phyloP scores from a whole-genome alignment of 2,797 vertebrate species.

The Sebastolobus alascanus region DNA sequence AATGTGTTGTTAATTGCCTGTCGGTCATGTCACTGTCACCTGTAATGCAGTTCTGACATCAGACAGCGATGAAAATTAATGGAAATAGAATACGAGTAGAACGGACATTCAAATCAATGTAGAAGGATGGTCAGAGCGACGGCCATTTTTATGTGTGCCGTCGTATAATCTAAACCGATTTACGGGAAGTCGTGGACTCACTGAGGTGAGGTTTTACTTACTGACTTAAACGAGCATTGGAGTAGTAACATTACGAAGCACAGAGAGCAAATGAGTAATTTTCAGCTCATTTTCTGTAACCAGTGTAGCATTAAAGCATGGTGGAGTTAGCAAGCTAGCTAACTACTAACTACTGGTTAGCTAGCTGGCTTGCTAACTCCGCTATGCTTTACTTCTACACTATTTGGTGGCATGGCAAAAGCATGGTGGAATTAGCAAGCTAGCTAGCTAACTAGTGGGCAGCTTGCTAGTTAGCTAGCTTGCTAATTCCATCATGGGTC shows the following conservation, averaged over 20 bases:
- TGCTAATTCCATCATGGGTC: too few relatives aligned
- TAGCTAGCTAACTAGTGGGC: too few relatives aligned
- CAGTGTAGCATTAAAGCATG: not conserved
- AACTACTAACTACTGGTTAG: not conserved
- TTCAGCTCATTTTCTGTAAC: not conserved
- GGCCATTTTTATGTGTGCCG: fast-evolving
- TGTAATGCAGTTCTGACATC: not conserved
- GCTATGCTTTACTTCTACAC: too few relatives aligned
- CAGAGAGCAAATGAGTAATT: too few relatives aligned
- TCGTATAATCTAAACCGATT: not conserved
- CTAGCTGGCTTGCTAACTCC: too few relatives aligned
- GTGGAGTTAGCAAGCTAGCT: not conserved
- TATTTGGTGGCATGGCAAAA: too few relatives aligned
- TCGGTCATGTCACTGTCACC: conserved; percentile 18
- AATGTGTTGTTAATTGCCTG: not conserved
- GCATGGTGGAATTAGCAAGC: too few relatives aligned
- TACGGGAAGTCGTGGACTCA: not conserved
- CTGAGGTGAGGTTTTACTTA: too few relatives aligned
- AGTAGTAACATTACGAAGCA: too few relatives aligned
- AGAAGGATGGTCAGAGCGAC: fast-evolving
- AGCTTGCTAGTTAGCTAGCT: too few relatives aligned
- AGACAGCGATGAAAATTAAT: not conserved
- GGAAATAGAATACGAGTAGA: too few relatives aligned
- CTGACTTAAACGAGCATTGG: too few relatives aligned
- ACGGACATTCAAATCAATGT: not conserved